Conservation (phyloP, 1,140 invertebrate species). For the Drosophila asahinai region DNA sequence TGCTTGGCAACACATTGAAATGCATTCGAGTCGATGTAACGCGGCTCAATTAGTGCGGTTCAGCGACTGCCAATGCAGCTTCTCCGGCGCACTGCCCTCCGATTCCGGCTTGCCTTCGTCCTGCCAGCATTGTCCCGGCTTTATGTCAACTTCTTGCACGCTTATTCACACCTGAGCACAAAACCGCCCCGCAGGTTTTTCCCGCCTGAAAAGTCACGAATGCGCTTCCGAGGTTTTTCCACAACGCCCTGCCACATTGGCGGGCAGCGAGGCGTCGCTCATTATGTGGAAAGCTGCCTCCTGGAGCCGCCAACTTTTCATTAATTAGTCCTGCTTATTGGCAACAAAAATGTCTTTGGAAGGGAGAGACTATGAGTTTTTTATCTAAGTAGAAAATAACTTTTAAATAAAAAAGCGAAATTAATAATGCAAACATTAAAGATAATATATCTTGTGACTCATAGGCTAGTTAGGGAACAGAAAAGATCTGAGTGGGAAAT, state of each 20-base stretch:
- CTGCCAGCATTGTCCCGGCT: slow-evolving; percentile 51
- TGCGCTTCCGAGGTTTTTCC: slow-evolving; percentile 44
- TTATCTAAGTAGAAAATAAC: background rate
- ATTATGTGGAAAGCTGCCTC: slow-evolving; percentile 37
- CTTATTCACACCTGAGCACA: slow-evolving; percentile 83
- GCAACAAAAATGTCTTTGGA: background rate
- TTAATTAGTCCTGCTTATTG: slow-evolving; percentile 60
- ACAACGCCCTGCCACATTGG: slow-evolving; percentile 47
- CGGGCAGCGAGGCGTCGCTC: slow-evolving; percentile 48
- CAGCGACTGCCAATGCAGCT: slow-evolving; percentile 75
- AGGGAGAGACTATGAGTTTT: too few species aligned
- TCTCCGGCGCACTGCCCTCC: slow-evolving; percentile 35
- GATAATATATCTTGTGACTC: too few species aligned
- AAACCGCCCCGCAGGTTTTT: slow-evolving; percentile 71
- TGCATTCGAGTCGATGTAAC: slow-evolving; percentile 82
- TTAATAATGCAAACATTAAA: too few species aligned
- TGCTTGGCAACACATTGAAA: slow-evolving; percentile 79
- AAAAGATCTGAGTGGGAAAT: background rate
- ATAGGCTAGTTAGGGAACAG: too few species aligned
- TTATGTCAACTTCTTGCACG: slow-evolving; percentile 81
- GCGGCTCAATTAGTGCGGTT: slow-evolving; percentile 84
- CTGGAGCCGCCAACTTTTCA: slow-evolving; percentile 9
- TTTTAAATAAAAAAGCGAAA: too few species aligned
- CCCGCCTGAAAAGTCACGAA: slow-evolving; percentile 73
- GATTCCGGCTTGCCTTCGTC: slow-evolving; percentile 13